Evolutionary conservation across 2,888 invertebrate genomes (phyloP), one percentile per base, ranked within the genome.

Genomic region (Drosophila nr. medialis): DNA sequence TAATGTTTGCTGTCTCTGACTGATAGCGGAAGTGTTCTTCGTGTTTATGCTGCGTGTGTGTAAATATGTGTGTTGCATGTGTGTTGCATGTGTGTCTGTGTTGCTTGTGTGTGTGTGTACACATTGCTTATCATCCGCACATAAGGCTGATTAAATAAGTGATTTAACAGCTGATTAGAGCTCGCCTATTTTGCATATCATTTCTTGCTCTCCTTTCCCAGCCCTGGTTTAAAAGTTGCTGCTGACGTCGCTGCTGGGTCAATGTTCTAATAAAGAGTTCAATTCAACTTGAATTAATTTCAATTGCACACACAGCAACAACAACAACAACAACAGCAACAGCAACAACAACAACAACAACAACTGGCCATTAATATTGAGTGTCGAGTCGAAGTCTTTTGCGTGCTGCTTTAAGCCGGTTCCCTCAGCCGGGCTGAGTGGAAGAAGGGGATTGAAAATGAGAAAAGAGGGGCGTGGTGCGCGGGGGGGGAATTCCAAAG

Each of bases 261-360:
- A 88, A 88, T 80, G 88, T 76, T 90, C 90, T 80, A 83, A 88
- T 81, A 88, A 83, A 78, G 80, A 77, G 79, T 90, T 88, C 80
- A 77, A 90, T 90, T 90, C 78, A 79, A 81, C 67, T 86, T 83
- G 86, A 88, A 91, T 88, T 90, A 83, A 86, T 88, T 86, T 88
- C 91, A 90, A 88, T 88, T 90, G 85, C 81, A 80, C 62, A 75
- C 64, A 80, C 56, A 40, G 48, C 54, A 58, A 48, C 45, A 64
- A 49, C 48, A 67, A 42, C 34, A 32, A n/a, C 8, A 59, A 18
- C 13, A 61, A 51, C 36, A 69, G 38, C 50, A 74, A 15, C 18
- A 21, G 2, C 21, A 45, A 7, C 15, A 61, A 51, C 36, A 69
- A 42, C 50, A 74, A 15, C 18, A 21, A 4, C 21, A 45, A 7